These are phyloP conservation scores for Triplophysa yarkandensis DNA, from an alignment of 2,797 vertebrate genomes.

Conservation along the genomic window DNA sequence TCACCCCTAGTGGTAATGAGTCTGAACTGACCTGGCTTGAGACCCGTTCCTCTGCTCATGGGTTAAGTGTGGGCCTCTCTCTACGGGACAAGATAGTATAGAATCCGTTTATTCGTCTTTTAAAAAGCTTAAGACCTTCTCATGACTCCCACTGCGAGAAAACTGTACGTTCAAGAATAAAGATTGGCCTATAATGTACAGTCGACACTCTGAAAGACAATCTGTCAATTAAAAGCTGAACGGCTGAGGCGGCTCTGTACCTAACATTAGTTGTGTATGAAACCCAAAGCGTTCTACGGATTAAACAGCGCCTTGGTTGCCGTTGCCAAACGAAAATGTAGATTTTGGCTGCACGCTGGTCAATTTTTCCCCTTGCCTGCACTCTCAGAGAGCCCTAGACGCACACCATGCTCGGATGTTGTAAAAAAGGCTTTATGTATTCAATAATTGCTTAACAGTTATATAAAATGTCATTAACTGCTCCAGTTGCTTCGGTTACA, in stretches of 20 bases:
- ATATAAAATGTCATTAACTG: conserved; percentile 82
- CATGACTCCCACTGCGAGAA: background rate
- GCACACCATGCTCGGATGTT: conserved; percentile 71
- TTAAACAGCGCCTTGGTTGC: conserved; percentile 82
- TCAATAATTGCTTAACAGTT: conserved; percentile 82
- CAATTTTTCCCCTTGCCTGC: conserved; percentile 75
- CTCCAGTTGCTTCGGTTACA: conserved; percentile 67
- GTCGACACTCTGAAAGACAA: conserved; percentile 6
- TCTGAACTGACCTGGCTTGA: conserved; percentile 52
- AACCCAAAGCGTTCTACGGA: conserved; percentile 83
- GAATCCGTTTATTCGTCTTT: conserved; percentile 5
- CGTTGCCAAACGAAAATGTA: conserved; percentile 89
- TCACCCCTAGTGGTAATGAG: conserved; percentile 48
- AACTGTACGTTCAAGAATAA: background rate
- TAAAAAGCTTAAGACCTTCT: conserved; percentile 29
- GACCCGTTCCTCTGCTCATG: conserved; percentile 35
- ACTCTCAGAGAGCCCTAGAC: conserved; percentile 68
- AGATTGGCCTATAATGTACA: background rate
- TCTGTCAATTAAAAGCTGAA: conserved; percentile 59
- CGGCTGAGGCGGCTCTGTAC: conserved; percentile 67
- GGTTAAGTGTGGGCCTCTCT: conserved; percentile 50
- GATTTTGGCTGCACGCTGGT: conserved; percentile 81
- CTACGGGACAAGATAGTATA: conserved; percentile 9
- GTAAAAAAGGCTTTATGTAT: conserved; percentile 87
- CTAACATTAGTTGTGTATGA: conserved; percentile 78